These are phyloP conservation scores for Dynastes maya DNA, from an alignment of 2,888 invertebrate genomes.

Conservation along the genomic window DNA sequence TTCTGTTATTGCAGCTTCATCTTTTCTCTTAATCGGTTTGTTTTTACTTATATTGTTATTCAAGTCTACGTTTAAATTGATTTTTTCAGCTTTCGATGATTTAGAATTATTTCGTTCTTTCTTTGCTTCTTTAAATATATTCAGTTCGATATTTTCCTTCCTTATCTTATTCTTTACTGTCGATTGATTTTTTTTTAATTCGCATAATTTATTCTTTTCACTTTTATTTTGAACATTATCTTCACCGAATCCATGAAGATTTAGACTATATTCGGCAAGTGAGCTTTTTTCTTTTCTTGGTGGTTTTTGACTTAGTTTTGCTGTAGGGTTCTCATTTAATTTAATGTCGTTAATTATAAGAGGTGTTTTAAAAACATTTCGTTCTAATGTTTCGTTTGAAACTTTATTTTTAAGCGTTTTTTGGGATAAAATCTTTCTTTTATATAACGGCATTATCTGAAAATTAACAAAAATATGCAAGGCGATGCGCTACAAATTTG, in stretches of 20 bases:
- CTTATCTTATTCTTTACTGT: too few species aligned
- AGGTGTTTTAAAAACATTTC: slow-evolving; percentile 14
- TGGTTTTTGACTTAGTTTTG: not conserved
- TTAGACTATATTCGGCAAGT: too few species aligned
- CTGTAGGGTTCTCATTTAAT: not conserved
- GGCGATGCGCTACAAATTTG: not conserved
- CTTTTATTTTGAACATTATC: too few species aligned
- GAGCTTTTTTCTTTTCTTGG: not conserved
- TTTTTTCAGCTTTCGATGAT: not conserved
- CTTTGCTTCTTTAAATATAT: not conserved
- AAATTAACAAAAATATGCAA: too few species aligned
- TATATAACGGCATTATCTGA: slow-evolving; percentile 22
- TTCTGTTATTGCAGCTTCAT: not conserved
- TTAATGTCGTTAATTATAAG: not conserved
- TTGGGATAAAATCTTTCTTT: slow-evolving; percentile 1
- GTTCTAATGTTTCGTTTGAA: not conserved
- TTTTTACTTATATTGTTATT: slow-evolving; percentile 2
- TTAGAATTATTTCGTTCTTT: not conserved
- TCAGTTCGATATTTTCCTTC: not conserved
- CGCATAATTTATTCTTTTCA: too few species aligned
- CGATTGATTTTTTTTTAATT: too few species aligned
- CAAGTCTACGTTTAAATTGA: not conserved
- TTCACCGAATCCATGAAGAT: too few species aligned
- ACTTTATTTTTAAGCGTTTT: not conserved
- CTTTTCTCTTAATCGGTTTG: not conserved